Evolutionary conservation across 2,797 vertebrate genomes (phyloP).

Genomic region (Salmo trutta): DNA sequence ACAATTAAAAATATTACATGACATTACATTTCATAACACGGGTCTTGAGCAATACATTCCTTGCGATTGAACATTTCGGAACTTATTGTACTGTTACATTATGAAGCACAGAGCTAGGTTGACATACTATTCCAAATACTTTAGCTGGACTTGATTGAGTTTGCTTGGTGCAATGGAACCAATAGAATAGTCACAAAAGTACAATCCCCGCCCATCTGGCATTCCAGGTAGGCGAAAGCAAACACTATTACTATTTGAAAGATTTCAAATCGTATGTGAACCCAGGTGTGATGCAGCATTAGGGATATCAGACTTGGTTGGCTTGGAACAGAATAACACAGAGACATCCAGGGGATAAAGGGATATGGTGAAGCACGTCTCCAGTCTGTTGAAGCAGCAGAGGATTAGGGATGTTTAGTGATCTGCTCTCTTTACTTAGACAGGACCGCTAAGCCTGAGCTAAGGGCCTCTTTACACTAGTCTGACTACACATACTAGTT

Average conservation of each 20-base stretch:
- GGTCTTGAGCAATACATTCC: not conserved
- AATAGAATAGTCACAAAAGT: not conserved
- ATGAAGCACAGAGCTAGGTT: slow-evolving; percentile 3
- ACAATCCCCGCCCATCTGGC: not conserved
- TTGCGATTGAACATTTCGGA: not conserved
- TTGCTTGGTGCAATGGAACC: not conserved
- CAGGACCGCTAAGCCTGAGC: not conserved
- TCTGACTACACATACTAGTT: too few relatives aligned
- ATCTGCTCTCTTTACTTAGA: not conserved
- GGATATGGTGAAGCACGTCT: not conserved
- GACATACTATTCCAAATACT: not conserved
- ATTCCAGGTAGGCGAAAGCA: not conserved
- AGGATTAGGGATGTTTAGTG: slow-evolving; percentile 6
- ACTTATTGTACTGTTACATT: not conserved
- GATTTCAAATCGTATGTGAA: not conserved
- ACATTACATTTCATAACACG: too few relatives aligned
- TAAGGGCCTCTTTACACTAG: not conserved
- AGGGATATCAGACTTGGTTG: not conserved
- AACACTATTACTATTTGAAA: not conserved
- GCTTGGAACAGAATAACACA: slow-evolving; percentile 9
- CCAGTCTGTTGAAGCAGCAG: not conserved
- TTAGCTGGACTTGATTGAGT: not conserved
- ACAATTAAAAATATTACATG: too few relatives aligned
- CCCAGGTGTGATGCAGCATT: not conserved
- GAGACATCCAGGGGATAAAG: not conserved